These are phyloP conservation scores for Pelecanoides urinatrix DNA, from an alignment of 2,113 vertebrate species.

Conservation along the genomic window DNA sequence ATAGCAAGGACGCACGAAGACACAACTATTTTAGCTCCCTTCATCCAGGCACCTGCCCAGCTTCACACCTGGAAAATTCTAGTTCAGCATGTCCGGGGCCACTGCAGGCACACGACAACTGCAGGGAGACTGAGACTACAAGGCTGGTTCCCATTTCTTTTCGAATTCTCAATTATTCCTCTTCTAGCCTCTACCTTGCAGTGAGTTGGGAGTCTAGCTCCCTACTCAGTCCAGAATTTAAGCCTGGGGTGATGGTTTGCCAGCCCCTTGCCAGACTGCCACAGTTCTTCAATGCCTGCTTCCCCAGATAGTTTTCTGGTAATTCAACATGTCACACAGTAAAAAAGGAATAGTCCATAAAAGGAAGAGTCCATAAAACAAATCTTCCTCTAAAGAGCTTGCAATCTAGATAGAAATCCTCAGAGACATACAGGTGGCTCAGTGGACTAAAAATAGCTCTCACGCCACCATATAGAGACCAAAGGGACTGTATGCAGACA, in stretches of 20 bases:
- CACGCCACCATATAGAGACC: rapidly evolving
- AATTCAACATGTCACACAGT: background rate
- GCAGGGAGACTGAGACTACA: background rate
- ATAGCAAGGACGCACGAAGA: background rate
- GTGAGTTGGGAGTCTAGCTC: background rate
- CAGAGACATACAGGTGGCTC: conserved; percentile 30
- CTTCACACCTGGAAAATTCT: background rate
- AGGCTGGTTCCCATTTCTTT: background rate
- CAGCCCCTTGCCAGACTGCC: background rate
- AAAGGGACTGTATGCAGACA: background rate
- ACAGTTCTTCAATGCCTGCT: rapidly evolving
- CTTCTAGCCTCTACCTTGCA: background rate
- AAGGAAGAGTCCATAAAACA: background rate
- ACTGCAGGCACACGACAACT: background rate
- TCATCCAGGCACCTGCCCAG: background rate
- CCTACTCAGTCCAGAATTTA: background rate
- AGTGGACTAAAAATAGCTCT: background rate
- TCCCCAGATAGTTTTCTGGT: background rate
- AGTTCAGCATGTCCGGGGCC: background rate
- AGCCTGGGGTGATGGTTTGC: background rate
- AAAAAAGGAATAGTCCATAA: background rate
- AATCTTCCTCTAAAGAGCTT: background rate
- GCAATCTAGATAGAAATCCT: background rate
- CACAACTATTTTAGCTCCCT: background rate
- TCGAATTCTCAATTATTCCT: background rate